These are phyloP conservation scores for Embiotoca jacksoni DNA, from an alignment of 2,113 vertebrate species.

Conservation along the genomic window DNA sequence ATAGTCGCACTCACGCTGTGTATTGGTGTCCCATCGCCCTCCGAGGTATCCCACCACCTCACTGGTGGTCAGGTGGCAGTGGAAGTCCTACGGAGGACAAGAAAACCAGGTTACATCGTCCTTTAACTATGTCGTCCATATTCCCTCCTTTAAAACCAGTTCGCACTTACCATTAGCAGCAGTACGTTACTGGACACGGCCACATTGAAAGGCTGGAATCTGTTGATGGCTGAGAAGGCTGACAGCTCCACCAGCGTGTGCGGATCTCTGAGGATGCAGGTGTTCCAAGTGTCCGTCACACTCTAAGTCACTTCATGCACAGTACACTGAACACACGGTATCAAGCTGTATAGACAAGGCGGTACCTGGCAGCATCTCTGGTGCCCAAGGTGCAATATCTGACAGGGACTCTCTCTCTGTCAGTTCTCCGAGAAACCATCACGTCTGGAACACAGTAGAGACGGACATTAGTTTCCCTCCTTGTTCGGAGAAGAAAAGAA, in stretches of 20 bases:
- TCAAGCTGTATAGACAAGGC: neutral
- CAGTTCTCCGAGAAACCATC: constrained; percentile 76
- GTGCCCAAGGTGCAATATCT: constrained; percentile 92
- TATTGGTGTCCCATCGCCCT: constrained; percentile 95
- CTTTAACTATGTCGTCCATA: neutral
- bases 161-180: constrained; percentile 88
- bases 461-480: neutral
- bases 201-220: constrained; percentile 98
- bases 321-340: neutral
- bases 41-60: constrained; percentile 98
- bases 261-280: constrained; percentile 85
- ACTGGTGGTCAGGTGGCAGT: constrained; percentile 95
- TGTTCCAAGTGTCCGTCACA: neutral
- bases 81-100: constrained; percentile 88
- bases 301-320: neutral
- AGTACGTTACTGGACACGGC: constrained; percentile 96
- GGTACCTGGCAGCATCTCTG: constrained; percentile 91
- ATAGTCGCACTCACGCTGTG: constrained; percentile 86
- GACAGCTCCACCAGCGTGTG: constrained; percentile 95
- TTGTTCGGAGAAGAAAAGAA: neutral
- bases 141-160: accelerated
- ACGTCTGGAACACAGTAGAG: constrained; percentile 78
- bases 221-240: constrained; percentile 93
- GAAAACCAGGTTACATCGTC: neutral
- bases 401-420: constrained; percentile 87